Conservation (phyloP, 2,113 vertebrate species). For the Pituophis catenifer region DNA sequence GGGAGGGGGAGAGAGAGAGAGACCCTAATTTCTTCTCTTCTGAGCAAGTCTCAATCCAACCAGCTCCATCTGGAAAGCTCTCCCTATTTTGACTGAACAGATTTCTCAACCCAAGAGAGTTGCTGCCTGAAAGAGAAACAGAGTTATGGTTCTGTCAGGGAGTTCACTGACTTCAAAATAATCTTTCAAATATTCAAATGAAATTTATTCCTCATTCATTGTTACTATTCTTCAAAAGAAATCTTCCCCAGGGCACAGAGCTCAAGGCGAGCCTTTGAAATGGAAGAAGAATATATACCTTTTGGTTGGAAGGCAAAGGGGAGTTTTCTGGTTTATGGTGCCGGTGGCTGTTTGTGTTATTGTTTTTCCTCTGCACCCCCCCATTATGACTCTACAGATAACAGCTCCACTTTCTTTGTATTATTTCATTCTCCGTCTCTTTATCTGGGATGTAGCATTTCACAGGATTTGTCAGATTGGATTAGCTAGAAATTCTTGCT, state of each 20-base stretch:
- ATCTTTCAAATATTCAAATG: constrained; percentile 51
- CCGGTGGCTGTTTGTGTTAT: neutral
- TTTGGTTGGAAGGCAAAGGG: neutral
- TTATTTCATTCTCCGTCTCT: neutral
- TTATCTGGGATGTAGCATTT: neutral
- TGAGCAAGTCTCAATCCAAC: constrained; percentile 32
- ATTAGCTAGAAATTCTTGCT: constrained; percentile 10
- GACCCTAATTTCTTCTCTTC: constrained; percentile 26
- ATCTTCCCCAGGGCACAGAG: neutral
- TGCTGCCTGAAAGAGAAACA: constrained; percentile 61
- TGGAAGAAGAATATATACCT: neutral
- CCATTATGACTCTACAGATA: neutral
- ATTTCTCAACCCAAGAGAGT: constrained; percentile 67
- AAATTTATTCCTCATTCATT: constrained; percentile 49
- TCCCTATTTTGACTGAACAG: constrained; percentile 56
- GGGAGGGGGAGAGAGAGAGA: neutral
- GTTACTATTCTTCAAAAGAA: constrained; percentile 1
- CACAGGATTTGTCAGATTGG: constrained; percentile 33
- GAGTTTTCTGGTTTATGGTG: neutral
- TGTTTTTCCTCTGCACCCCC: neutral
- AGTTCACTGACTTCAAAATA: constrained; percentile 49
- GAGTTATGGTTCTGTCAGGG: constrained; percentile 62
- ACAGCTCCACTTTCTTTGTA: neutral
- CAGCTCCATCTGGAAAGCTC: constrained; percentile 60
- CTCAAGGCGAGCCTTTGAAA: constrained; percentile 37